A percentile compares a stretch with the other conserved stretches of the same genome.
phyloP scores from a whole-genome alignment of 2,797 vertebrate species.

The Onychomys leucogaster region DNA sequence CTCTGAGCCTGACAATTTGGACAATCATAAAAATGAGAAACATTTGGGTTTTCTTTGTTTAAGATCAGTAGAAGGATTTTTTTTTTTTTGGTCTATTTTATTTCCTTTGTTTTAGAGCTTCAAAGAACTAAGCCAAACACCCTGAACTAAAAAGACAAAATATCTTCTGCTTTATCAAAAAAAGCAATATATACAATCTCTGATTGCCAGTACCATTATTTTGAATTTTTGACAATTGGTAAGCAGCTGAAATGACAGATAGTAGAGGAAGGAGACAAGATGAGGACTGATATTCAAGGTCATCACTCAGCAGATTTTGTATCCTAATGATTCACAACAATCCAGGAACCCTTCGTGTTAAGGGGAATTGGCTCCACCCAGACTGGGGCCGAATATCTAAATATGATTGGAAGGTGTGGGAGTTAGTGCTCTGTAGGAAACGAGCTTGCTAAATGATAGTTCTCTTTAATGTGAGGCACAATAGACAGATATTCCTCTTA shows the following conservation, averaged over 20 bases:
- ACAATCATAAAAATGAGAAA: conserved; percentile 47
- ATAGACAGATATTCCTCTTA: conserved; percentile 35
- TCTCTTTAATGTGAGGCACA: conserved; percentile 42
- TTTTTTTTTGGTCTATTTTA: conserved; percentile 1
- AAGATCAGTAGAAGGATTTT: neutral
- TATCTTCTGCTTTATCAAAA: neutral
- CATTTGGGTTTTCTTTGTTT: neutral
- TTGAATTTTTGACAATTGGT: conserved; percentile 42
- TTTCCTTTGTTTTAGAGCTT: neutral
- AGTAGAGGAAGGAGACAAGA: conserved; percentile 1
- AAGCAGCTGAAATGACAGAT: conserved; percentile 11
- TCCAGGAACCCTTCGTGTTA: conserved; percentile 31
- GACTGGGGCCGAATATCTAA: conserved; percentile 62
- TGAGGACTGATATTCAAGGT: conserved; percentile 37
- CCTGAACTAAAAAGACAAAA: conserved; percentile 21
- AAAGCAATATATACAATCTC: neutral
- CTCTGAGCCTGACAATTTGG: conserved; percentile 16
- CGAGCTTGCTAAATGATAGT: conserved; percentile 59
- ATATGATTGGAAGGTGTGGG: conserved; percentile 50
- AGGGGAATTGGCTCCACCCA: neutral
- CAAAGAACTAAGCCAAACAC: neutral
- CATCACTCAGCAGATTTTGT: conserved; percentile 13
- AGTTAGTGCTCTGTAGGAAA: conserved; percentile 41
- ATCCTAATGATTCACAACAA: conserved; percentile 42
- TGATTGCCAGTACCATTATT: conserved; percentile 34